Percentiles rank a stretch among this genome's conserved stretches.
phyloP scores from a whole-genome alignment of 2,797 vertebrate species.

The Tangara arthus region DNA sequence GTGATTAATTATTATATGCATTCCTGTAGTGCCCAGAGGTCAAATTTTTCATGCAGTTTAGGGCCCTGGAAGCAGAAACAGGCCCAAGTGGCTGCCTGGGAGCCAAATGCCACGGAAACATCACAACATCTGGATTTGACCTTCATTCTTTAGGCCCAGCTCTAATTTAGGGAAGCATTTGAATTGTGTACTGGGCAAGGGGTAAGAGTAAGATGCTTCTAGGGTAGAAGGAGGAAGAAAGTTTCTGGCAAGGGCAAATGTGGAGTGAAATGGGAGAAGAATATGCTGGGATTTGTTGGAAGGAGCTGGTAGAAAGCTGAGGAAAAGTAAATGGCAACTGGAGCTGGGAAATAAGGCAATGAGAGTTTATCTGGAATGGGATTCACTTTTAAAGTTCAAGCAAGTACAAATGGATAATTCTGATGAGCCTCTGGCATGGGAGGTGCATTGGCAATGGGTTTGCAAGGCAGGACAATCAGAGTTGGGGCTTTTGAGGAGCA shows the following conservation, averaged over 20 bases:
- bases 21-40: slow-evolving; percentile 29
- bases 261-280: neutral
- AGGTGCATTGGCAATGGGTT: neutral
- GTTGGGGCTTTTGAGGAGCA: neutral
- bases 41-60: neutral
- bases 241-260: neutral
- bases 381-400: neutral
- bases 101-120: slow-evolving; percentile 1
- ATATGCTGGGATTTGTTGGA: neutral
- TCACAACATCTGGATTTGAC: neutral
- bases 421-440: neutral
- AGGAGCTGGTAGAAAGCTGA: neutral
- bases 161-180: neutral
- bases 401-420: neutral
- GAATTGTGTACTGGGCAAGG: neutral
- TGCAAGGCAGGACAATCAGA: neutral
- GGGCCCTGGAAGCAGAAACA: neutral
- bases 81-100: neutral
- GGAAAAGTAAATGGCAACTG: neutral
- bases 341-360: neutral
- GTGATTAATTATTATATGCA: slow-evolving; percentile 29
- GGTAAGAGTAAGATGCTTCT: neutral
- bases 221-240: neutral
- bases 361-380: neutral
- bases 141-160: neutral